Evolutionary conservation across 2,113 vertebrate species (phyloP), one percentile per base, ranked within the genome.

Genomic region (Tragelaphus scriptus): DNA sequence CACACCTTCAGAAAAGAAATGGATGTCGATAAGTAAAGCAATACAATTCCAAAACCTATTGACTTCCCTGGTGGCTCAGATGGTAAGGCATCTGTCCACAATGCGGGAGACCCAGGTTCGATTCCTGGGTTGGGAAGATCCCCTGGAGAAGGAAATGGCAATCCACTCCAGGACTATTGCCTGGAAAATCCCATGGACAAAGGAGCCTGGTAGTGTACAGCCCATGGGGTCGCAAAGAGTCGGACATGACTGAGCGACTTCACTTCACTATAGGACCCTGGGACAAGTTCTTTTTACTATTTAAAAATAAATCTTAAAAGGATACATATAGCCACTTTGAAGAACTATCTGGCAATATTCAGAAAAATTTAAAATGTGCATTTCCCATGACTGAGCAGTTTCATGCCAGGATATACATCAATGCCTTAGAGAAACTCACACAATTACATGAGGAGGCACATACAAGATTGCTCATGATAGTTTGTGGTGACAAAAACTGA

Each of bases 241-340:
- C 44, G 44, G 44, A 44, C 44, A 44, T 4, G 44, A 44, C 44
- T 44, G 44, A 44, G 44, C 44, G 44, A 44, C 44, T 44, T 44
- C 44, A 44, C 44, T 44, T 44, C 44, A 44, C 44, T 44, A 85
- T 51, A 82, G 32, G 51, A 53, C 17, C 63, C 55, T 56, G 51
- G 23, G 32, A 86, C 49, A 81, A 94, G 23, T 88, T 28, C 14
- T 80, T 88, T 97, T 51, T 6, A 55, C 58, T 71, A 58, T 51
- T 92, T 88, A 88, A 93, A 98, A 89, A n/a, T 61, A 92, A 88
- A 80, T 49, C 13, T 49, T 82, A 25, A 88, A 94, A 90, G 44
- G 12, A 92, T 68, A 85, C 25, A 91, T 40, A 49, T 5, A 90
- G 47, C 68, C 32, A 44, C 49, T 90, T 89, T 96, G 36, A 49